These are phyloP conservation scores for Acanthosoma haemorrhoidale DNA, from an alignment of 2,888 invertebrate genomes.

Conservation along the genomic window DNA sequence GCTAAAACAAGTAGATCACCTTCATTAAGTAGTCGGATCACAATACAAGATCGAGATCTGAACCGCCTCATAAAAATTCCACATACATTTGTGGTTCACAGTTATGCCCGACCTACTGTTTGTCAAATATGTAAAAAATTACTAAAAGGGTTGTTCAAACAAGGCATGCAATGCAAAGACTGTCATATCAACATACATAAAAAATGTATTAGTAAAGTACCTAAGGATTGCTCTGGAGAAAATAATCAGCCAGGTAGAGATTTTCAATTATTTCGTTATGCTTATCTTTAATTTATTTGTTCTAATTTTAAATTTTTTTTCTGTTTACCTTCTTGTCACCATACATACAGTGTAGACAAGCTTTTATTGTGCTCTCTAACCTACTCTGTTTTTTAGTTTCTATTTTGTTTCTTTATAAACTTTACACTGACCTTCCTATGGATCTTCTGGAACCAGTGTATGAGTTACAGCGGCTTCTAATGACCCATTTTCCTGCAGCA, in stretches of 20 bases:
- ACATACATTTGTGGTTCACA: conserved; percentile 94
- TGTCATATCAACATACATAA: conserved; percentile 95
- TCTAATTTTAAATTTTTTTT: too few relatives aligned
- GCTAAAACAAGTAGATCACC: conserved; percentile 61
- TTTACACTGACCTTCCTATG: too few relatives aligned
- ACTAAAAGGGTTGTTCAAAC: conserved; percentile 89
- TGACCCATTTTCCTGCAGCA: too few relatives aligned
- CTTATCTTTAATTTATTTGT: too few relatives aligned
- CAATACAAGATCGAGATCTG: conserved; percentile 66
- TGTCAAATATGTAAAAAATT: conserved; percentile 95
- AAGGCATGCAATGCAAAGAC: conserved; percentile 95
- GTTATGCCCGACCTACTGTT: conserved; percentile 93
- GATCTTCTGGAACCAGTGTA: too few relatives aligned
- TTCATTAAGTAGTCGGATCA: conserved; percentile 61
- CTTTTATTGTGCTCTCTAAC: too few relatives aligned
- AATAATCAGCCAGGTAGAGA: conserved; percentile 43
- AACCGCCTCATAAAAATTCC: conserved; percentile 68
- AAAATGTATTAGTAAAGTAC: conserved; percentile 84
- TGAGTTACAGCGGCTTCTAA: too few relatives aligned
- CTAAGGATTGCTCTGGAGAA: conserved; percentile 85
- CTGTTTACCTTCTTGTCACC: too few relatives aligned
- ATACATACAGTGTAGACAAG: too few relatives aligned
- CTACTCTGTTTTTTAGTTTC: too few relatives aligned
- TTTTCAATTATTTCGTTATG: too few relatives aligned
- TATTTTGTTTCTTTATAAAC: too few relatives aligned